phyloP scores from a whole-genome alignment of 2,113 vertebrate species.

The Lamprotornis superbus region DNA sequence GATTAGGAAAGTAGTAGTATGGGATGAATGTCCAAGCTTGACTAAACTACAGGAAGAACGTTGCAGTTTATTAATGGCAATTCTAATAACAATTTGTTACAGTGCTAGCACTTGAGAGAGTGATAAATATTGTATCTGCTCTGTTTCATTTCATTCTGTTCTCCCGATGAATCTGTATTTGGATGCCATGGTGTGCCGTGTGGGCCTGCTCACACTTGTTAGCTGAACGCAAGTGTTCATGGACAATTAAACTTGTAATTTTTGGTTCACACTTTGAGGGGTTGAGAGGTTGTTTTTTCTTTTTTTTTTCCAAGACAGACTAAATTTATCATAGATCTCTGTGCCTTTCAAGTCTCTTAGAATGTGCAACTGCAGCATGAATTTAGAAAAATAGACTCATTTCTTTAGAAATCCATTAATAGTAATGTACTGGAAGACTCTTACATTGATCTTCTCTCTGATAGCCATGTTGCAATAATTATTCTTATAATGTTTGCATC shows the following conservation, averaged over 20 bases:
- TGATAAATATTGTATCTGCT: conserved; percentile 16
- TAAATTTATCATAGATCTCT: neutral
- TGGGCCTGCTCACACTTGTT: neutral
- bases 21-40: neutral
- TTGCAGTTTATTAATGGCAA: conserved; percentile 19
- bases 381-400: conserved; percentile 46
- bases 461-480: conserved; percentile 53
- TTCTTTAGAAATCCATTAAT: conserved; percentile 53
- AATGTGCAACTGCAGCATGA: conserved; percentile 15
- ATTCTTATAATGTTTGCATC: conserved; percentile 67
- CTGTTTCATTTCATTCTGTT: neutral
- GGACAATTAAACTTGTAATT: conserved; percentile 23
- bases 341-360: conserved; percentile 4
- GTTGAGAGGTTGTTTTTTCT: neutral
- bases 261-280: conserved; percentile 22
- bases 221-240: neutral
- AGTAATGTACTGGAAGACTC: conserved; percentile 24
- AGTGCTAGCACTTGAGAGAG: neutral
- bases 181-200: neutral
- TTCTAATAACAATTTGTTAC: neutral
- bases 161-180: neutral
- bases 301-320: neutral
- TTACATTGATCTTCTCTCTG: conserved; percentile 23
- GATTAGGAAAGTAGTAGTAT: neutral
- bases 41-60: neutral